These are phyloP conservation scores for Rotaria macrura DNA, from an alignment of 2,888 invertebrate species.

Conservation along the genomic window DNA sequence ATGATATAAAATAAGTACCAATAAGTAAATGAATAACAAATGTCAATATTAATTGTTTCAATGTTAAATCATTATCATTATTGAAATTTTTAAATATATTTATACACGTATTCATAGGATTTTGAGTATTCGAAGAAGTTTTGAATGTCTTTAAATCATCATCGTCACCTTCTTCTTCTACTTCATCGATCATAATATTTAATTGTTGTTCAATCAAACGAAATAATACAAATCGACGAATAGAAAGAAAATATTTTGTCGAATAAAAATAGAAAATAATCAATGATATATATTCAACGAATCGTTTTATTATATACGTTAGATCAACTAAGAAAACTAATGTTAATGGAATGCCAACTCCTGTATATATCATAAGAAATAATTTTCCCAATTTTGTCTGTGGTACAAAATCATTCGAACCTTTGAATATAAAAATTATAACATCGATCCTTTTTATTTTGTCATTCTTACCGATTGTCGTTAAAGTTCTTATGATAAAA, in stretches of 20 bases:
- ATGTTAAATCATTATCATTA: slow-evolving; percentile 36
- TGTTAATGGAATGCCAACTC: not conserved
- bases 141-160: not conserved
- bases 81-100: not conserved
- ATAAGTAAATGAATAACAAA: slow-evolving; percentile 44
- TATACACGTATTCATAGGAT: not conserved
- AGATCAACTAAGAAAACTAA: not conserved
- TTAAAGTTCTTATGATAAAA: slow-evolving; percentile 25
- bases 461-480: slow-evolving; percentile 24
- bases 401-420: not conserved
- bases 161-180: not conserved
- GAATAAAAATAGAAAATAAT: not conserved
- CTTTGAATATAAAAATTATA: not conserved
- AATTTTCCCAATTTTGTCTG: not conserved
- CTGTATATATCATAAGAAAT: not conserved
- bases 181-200: not conserved
- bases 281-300: not conserved
- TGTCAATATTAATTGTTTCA: slow-evolving; percentile 46
- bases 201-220: not conserved
- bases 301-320: not conserved
- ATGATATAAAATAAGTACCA: slow-evolving; percentile 46
- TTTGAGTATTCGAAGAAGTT: not conserved
- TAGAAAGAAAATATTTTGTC: not conserved
- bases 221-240: not conserved
- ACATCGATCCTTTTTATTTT: too few relatives aligned